These are phyloP conservation scores for Caloenas nicobarica DNA, from an alignment of 2,113 vertebrate species.

Conservation along the genomic window DNA sequence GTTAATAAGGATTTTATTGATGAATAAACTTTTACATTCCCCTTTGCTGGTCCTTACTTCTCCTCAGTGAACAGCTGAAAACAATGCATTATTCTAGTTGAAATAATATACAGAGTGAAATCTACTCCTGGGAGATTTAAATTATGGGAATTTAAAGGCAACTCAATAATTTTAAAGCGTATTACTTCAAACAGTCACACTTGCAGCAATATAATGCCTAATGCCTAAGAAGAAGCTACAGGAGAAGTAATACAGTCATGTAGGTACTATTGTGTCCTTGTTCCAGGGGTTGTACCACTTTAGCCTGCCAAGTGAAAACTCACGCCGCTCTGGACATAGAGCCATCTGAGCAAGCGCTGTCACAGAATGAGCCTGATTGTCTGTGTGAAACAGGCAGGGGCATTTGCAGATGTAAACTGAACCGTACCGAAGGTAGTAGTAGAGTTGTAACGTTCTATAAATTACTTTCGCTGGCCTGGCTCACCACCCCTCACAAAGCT, in stretches of 20 bases:
- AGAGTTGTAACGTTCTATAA: constrained; percentile 51
- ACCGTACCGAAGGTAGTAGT: background rate
- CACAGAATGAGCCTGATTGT: background rate
- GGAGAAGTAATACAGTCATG: background rate
- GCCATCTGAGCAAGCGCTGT: background rate
- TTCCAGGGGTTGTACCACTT: background rate
- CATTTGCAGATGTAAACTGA: constrained; percentile 48
- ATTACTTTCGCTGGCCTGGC: constrained; percentile 25
- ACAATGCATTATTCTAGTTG: background rate
- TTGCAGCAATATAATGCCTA: background rate
- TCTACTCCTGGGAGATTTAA: background rate
- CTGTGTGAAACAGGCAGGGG: constrained; percentile 13
- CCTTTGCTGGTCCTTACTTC: background rate
- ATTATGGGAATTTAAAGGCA: background rate
- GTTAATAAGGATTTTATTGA: background rate
- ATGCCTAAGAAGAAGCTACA: background rate
- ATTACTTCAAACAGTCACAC: background rate
- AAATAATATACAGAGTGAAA: background rate
- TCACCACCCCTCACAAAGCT: constrained; percentile 23
- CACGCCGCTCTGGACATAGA: fast-evolving
- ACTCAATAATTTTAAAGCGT: background rate
- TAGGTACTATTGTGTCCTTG: background rate
- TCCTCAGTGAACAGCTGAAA: background rate
- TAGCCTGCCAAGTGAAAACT: background rate
- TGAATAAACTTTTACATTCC: background rate